These are phyloP conservation scores for Crotalus helleri DNA, from an alignment of 2,113 vertebrate species.

Conservation along the genomic window DNA sequence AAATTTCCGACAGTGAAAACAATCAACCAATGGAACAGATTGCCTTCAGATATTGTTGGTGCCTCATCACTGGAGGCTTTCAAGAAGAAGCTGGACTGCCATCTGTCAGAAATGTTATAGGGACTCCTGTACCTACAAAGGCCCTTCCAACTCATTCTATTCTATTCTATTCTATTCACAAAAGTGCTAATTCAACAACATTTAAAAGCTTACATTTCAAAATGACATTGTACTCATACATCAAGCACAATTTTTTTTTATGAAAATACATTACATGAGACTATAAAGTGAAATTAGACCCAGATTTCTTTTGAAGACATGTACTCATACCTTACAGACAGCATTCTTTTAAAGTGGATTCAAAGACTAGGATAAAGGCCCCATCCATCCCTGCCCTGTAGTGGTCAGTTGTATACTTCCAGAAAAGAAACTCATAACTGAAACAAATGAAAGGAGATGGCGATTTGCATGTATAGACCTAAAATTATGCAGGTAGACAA, in stretches of 20 bases:
- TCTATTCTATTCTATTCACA: no score
- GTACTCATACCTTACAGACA: background rate
- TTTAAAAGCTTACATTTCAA: background rate
- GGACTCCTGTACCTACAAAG: no score
- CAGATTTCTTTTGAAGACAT: background rate
- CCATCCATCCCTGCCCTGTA: background rate
- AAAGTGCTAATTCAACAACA: background rate
- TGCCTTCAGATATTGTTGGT: no score
- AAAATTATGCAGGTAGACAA: background rate
- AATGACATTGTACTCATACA: background rate
- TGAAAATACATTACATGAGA: background rate
- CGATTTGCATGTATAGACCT: background rate
- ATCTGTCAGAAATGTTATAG: no score
- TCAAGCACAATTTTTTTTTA: background rate
- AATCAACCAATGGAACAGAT: no score
- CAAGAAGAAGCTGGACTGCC: no score
- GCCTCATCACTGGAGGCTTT: no score
- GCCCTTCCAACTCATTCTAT: no score
- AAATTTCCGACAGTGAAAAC: no score
- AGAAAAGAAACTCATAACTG: background rate
- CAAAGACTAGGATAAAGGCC: background rate
- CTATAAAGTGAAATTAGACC: background rate
- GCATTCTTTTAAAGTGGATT: background rate
- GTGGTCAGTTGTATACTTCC: background rate
- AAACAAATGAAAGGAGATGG: background rate